Evolutionary conservation across 2,888 invertebrate genomes (phyloP).

Genomic region (Poecilobothrus nobilitatus): DNA sequence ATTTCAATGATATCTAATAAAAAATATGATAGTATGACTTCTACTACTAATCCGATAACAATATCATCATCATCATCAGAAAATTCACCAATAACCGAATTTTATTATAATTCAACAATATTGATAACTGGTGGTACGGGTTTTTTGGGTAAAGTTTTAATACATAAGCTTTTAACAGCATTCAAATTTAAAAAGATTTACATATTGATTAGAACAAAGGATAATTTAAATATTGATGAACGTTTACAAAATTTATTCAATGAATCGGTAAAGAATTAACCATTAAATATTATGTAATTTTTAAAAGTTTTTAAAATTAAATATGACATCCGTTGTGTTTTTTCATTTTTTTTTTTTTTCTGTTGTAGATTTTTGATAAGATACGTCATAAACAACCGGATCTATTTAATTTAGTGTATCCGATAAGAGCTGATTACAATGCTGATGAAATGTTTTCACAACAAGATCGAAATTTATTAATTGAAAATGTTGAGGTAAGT

Average conservation of each 20-base stretch:
- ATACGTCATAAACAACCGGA: conserved; percentile 45
- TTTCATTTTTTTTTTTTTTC: too few relatives aligned
- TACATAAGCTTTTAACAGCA: conserved; percentile 40
- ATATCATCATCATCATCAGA: neutral
- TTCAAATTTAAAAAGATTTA: conserved; percentile 41
- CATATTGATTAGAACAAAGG: conserved; percentile 41
- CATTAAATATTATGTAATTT: conserved; percentile 21
- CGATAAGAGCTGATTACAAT: conserved; percentile 49
- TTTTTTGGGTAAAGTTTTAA: conserved; percentile 43
- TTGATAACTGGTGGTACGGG: conserved; percentile 44
- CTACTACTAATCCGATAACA: neutral
- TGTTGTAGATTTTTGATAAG: conserved; percentile 48
- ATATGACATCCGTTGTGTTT: neutral
- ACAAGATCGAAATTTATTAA: conserved; percentile 42
- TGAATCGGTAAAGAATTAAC: conserved; percentile 42
- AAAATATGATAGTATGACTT: too few relatives aligned
- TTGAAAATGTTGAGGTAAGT: conserved; percentile 49
- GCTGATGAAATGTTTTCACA: conserved; percentile 45
- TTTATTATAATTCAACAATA: conserved; percentile 40
- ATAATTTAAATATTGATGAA: conserved; percentile 37
- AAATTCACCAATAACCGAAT: conserved; percentile 34
- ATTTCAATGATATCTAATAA: neutral
- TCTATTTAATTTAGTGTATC: conserved; percentile 48
- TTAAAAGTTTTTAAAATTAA: neutral
- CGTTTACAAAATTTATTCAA: conserved; percentile 39